Percentiles rank a stretch among this genome's conserved stretches.
phyloP scores from a whole-genome alignment of 2,113 vertebrate genomes.

The Emydocephalus ijimae region DNA sequence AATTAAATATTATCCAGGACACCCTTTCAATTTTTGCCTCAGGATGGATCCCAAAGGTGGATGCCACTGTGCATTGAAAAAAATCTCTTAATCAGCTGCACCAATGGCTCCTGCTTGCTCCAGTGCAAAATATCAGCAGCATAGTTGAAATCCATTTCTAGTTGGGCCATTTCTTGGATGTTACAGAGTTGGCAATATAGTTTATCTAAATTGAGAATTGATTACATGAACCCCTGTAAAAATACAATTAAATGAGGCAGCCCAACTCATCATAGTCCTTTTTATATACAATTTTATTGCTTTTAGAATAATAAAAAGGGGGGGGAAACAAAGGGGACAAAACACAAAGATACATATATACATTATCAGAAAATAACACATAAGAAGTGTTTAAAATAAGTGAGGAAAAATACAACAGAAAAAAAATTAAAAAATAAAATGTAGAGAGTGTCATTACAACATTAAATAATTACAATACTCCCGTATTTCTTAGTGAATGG shows the following conservation, averaged over 20 bases:
- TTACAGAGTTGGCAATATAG: neutral
- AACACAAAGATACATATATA: neutral
- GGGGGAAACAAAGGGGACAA: neutral
- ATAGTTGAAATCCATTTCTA: neutral
- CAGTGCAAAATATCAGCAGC: neutral
- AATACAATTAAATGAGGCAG: neutral
- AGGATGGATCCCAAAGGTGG: no score
- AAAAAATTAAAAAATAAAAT: neutral
- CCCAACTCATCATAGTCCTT: neutral
- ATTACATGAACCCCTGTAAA: neutral
- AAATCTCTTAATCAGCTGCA: neutral
- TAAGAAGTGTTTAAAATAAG: neutral
- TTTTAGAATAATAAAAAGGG: neutral
- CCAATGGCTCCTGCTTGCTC: neutral
- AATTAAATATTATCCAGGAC: neutral
- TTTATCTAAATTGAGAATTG: neutral
- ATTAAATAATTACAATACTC: neutral
- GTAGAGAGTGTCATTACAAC: neutral
- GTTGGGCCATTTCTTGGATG: neutral
- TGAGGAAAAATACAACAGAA: neutral
- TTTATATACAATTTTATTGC: neutral
- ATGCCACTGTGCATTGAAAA: neutral
- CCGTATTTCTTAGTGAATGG: neutral
- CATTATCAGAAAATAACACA: neutral
- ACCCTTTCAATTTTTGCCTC: neutral